Evolutionary conservation across 2,888 invertebrate genomes (phyloP), one percentile per base, ranked within the genome.

Genomic region (Autographa pulchrina): DNA sequence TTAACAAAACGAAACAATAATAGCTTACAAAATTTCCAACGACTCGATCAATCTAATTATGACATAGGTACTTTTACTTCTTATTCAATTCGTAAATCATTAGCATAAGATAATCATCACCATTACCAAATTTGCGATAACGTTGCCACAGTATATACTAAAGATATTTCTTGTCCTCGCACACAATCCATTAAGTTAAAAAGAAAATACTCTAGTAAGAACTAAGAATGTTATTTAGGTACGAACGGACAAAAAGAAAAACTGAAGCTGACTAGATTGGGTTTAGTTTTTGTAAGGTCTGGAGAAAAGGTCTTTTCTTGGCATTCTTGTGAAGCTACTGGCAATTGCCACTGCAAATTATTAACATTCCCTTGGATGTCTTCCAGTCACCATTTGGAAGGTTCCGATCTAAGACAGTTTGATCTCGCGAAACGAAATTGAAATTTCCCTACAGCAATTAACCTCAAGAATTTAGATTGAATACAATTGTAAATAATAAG

Each of bases 61-160:
- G 65, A 69, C 74, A 78, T 65, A 25, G 25, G 25, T 25, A 71
- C 54, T 70, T 71, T 78, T 74, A 78, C 58, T 69, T 31, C 72
- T 56, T 74, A 68, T 62, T 78, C 70, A 74, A 74, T 81, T 78
- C 69, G 43, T 54, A 61, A 68, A 61, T 78, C 76, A 78, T 78
- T 84, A 84, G 70, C 60, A 71, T 65, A 65, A 71, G 66, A 81
- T 78, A 84, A 70, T 73, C 68, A 74, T 72, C 72, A 63, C 58
- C 59, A 58, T 78, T 78, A 75, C 60, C 62, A 59, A 78, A 67
- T 31, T 61, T 68, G 32, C 61, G 58, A 56, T 52, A 66, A 65
- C 59, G 68, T 82, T 76, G 54, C 66, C 54, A 74, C 68, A 79
- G 32, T 32, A 59, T 59, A 16, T 59, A 32, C 16, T 35, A 32